Conservation (phyloP, 2,888 invertebrate genomes). For the Meteorus colon region DNA sequence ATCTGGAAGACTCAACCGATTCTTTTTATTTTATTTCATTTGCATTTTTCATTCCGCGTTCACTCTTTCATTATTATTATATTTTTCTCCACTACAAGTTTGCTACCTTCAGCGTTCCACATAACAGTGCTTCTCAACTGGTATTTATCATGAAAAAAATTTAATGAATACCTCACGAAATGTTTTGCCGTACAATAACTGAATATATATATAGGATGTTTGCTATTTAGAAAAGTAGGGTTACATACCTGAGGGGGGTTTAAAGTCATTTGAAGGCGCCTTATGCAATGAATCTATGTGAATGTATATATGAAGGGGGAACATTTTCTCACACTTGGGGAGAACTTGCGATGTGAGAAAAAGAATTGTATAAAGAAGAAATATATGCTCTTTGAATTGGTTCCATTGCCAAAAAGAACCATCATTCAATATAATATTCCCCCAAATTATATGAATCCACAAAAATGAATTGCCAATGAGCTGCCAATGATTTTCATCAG, state of each 20-base stretch:
- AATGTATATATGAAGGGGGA: not conserved
- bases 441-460: no score
- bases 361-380: not conserved
- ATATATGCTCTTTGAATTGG: no score
- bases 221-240: slow-evolving; percentile 14
- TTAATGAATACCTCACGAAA: not conserved
- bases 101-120: slow-evolving; percentile 11
- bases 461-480: no score
- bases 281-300: not conserved
- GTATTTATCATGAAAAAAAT: not conserved
- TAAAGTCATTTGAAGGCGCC: not conserved
- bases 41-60: not conserved
- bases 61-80: slow-evolving; percentile 18
- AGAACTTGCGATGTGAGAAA: not conserved
- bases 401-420: no score
- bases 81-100: slow-evolving; percentile 13
- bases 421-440: no score
- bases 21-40: slow-evolving; percentile 7
- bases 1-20: not conserved
- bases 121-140: slow-evolving; percentile 8
- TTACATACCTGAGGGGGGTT: not conserved
- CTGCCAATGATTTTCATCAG: no score
- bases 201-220: not conserved
- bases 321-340: slow-evolving; percentile 1
- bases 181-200: not conserved